phyloP scores from a whole-genome alignment of 1,140 invertebrate genomes.

The Lordiphosa mommai region DNA sequence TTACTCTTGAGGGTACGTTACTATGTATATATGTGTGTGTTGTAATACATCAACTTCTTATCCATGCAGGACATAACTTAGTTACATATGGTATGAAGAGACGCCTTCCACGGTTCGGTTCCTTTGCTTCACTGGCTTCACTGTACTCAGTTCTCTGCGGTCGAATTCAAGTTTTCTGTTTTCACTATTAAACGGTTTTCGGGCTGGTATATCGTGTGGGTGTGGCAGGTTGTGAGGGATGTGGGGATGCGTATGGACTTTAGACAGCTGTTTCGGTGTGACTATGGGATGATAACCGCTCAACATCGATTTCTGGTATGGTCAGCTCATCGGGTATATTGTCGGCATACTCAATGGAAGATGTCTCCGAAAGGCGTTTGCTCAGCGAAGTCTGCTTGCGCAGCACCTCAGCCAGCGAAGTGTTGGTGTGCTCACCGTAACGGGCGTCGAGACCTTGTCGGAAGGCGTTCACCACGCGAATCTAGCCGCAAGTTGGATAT shows the following conservation, averaged over 20 bases:
- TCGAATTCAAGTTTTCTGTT: too few species aligned
- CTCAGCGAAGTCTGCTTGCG: slow-evolving; percentile 94
- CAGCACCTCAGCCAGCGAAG: slow-evolving; percentile 92
- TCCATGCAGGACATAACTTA: not conserved
- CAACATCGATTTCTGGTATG: slow-evolving; percentile 93
- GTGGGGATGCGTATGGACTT: slow-evolving; percentile 32
- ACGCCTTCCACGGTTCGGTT: not conserved
- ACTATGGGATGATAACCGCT: slow-evolving; percentile 93
- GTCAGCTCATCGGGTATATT: slow-evolving; percentile 92
- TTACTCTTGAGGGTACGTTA: slow-evolving; percentile 8
- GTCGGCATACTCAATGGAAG: slow-evolving; percentile 94
- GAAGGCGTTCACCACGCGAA: slow-evolving; percentile 99
- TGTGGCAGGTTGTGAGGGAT: not conserved
- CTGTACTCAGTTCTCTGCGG: too few species aligned
- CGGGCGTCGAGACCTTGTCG: slow-evolving; percentile 98
- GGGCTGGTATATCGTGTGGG: not conserved
- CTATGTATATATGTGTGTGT: slow-evolving; percentile 8
- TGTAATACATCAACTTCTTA: too few species aligned
- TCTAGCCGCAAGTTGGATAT: slow-evolving; percentile 83
- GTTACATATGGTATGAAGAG: slow-evolving; percentile 3
- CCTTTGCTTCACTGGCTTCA: not conserved
- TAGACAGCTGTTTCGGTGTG: slow-evolving; percentile 96
- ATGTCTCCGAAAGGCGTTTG: slow-evolving; percentile 93
- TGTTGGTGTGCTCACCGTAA: slow-evolving; percentile 94
- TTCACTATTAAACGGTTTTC: not conserved